These are phyloP conservation scores for Tachycineta bicolor DNA, from an alignment of 2,113 vertebrate species.

Conservation along the genomic window DNA sequence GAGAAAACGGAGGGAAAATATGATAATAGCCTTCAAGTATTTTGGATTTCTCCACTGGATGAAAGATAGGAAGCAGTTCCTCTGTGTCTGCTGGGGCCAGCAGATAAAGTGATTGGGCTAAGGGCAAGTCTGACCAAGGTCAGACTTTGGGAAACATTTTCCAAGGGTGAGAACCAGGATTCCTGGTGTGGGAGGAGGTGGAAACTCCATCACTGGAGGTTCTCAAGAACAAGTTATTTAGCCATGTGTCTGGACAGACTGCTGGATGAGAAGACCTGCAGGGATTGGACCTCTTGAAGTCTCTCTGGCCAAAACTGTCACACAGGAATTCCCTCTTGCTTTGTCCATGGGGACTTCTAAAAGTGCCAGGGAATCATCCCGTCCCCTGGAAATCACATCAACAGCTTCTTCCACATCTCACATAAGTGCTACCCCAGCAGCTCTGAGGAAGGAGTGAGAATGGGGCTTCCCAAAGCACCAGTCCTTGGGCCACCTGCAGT, in stretches of 20 bases:
- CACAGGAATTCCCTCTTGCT: not conserved
- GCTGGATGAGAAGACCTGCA: not conserved
- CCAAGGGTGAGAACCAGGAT: not conserved
- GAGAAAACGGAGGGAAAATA: conserved; percentile 48
- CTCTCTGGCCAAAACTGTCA: not conserved
- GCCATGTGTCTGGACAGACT: not conserved
- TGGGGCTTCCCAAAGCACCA: not conserved
- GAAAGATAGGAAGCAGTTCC: conserved; percentile 14
- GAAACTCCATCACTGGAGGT: not conserved
- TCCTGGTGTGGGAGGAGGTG: conserved; percentile 11
- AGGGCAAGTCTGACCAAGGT: conserved; percentile 28
- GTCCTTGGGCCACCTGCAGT: not conserved
- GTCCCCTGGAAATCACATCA: not conserved
- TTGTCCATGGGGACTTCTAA: not conserved
- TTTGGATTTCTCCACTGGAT: conserved; percentile 19
- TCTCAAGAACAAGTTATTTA: conserved; percentile 5
- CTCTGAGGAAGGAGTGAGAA: not conserved
- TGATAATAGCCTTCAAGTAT: conserved; percentile 30
- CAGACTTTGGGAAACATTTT: conserved; percentile 33
- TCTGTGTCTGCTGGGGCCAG: not conserved
- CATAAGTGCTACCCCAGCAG: not conserved
- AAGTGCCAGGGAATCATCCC: not conserved
- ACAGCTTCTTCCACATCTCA: not conserved
- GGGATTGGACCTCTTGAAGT: not conserved
- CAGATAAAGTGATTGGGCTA: not conserved